Base-by-base conservation (phyloP, 2,888 invertebrate genomes). In the Stramonita haemastoma region DNA sequence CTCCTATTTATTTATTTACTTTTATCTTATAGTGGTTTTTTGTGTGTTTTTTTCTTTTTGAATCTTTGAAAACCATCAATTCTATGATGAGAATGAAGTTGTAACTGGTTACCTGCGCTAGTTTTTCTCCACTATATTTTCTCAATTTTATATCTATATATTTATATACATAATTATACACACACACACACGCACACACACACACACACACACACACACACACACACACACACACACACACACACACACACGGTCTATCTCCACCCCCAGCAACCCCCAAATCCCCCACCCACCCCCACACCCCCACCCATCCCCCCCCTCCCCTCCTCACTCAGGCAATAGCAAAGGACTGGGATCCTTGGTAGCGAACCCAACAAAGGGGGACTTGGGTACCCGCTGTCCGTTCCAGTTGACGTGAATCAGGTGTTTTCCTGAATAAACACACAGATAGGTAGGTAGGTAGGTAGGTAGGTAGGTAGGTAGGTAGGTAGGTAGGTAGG, bases 351-450 rank as follows among this genome's bases (percentile, higher is more conserved):
- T 17, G 8, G 88, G 88, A 34, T 88, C 88, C 26, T 34, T 57
- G 29, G 88, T 83, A 32, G 88, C 83, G 17, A 60, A 88, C 4
- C 88, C 88, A 22, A 83, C 34, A 36, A 88, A 88, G 0, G 88
- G 88, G 13, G 88, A 81, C 32, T 60, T 81, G 26, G 81, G 83
- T 6, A 83, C 77, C 5, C 83, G 83, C 11, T 11, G 36, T 8
- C 81, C 81, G 29, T 83, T 88, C 87, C 88, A 83, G 60, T 66
- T 56, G 13, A 88, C 83, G 57, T 81, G 81, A 4, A 88, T 88
- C 22, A 34, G 32, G 60, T 88, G 88, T 26, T 83, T 88, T 34
- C 88, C 88, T 88, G 34, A n/a, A n/a, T n/a, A n/a, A 22, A 60
- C 15, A 60, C 15, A 60, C 60, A 60, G 57, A n/a, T n/a, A n/a